Evolutionary conservation across 1,140 invertebrate species (phyloP).

Genomic region (Venustaconcha ellipsiformis): DNA sequence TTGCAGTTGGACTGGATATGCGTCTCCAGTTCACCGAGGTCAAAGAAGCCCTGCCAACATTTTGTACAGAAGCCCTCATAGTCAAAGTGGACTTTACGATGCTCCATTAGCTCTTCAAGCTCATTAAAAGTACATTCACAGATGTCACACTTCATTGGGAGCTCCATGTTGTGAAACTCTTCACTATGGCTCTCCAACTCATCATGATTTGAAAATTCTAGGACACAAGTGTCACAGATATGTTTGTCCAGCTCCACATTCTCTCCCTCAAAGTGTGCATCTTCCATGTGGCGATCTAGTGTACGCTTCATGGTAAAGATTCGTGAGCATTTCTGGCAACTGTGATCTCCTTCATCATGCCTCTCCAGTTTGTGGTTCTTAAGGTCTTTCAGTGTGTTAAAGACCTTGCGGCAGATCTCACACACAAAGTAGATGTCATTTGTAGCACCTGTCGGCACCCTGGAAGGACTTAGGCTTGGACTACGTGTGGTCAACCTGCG

Average conservation of each 20-base stretch:
- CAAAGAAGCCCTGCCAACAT: slow-evolving; percentile 35
- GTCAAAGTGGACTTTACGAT: slow-evolving; percentile 30
- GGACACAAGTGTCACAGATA: slow-evolving; percentile 29
- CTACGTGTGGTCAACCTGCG: too few species aligned
- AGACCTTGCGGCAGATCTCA: too few species aligned
- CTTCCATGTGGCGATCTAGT: slow-evolving; percentile 15
- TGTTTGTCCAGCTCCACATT: slow-evolving; percentile 1
- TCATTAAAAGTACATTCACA: slow-evolving; percentile 28
- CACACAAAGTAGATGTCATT: too few species aligned
- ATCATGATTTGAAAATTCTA: slow-evolving; percentile 5
- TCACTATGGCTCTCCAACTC: slow-evolving; percentile 17
- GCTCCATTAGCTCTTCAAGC: slow-evolving; percentile 20
- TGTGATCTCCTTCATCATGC: slow-evolving; percentile 20
- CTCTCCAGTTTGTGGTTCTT: slow-evolving; percentile 17
- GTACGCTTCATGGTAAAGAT: slow-evolving; percentile 21
- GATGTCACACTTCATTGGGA: slow-evolving; percentile 31
- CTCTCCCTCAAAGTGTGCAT: slow-evolving; percentile 26
- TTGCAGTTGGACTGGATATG: slow-evolving; percentile 30
- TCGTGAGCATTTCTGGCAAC: slow-evolving; percentile 20
- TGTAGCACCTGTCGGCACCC: too few species aligned
- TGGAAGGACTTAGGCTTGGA: too few species aligned
- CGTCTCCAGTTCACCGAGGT: slow-evolving; percentile 23
- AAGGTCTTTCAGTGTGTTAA: too few species aligned
- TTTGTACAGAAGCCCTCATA: slow-evolving; percentile 30
- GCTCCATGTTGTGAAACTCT: slow-evolving; percentile 17